Evolutionary conservation across 1,140 invertebrate species (phyloP), one percentile per base, ranked within the genome.

Genomic region (Lasaia peninsularis): DNA sequence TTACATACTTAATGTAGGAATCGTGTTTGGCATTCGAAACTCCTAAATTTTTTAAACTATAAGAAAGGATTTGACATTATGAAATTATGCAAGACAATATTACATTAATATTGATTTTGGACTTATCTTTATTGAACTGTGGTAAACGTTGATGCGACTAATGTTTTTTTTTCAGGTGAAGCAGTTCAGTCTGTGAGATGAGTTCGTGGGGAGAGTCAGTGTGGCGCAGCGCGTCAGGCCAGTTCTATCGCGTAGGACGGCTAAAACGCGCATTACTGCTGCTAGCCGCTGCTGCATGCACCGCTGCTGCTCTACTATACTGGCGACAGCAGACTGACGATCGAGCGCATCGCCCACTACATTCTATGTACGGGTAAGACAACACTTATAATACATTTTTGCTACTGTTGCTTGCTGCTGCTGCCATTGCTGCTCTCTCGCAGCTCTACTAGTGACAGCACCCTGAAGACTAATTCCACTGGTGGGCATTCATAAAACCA

Each of bases 291-390:
- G 77, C 69, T 3, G 81, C 81, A 9, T 86, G 84, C 65, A 80
- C 77, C 8, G 84, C 71, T n/a, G 82, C 80, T 8, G 84, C 79
- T 21, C 60, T 88, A 56, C 75, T 86, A 11, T 86, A 86, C 71
- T 88, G 85, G 85, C 61, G 82, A n/a, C 85, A 84, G 60, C 84
- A 86, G 65, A 74, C 58, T 28, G 75, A 78, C 62, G 75, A 82
- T 48, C 57, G 69, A 10, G 61, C 65, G 4, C 71, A 72, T 33
- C 49, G 81, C 16, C 84, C 84, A 0, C 51, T 84, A 50, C 80
- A 85, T 58, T 63, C 58, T 16, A 32, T 80, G 2, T 82, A 80
- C 61, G 60, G 72, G 84, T 85, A 56, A 72, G 78, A 73, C 33
- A 21, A 9, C 8, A 2, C 16, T 56, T 9, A 37, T 8, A 32